Percentiles rank a stretch among this genome's conserved stretches.
These are phyloP conservation scores for cat (Felis catus) DNA, from an alignment of 2,113 vertebrate species.

Conservation along the genomic window DNA sequence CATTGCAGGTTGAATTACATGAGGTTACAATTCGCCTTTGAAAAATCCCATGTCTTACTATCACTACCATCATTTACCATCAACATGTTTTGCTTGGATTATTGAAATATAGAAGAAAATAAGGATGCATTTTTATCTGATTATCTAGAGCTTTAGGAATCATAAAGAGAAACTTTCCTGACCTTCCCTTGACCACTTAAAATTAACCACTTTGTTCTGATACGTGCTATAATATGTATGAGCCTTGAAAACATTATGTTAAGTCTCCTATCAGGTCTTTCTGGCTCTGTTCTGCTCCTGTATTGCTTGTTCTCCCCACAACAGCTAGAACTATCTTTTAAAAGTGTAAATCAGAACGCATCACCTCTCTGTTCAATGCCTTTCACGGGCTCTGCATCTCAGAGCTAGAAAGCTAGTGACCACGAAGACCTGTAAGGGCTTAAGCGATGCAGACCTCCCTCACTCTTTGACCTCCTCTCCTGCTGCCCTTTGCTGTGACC, in stretches of 20 bases:
- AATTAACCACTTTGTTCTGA: background rate
- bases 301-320: background rate
- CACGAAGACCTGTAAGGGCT: background rate
- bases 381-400: background rate
- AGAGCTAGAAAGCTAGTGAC: background rate
- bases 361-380: background rate
- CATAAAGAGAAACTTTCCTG: slow-evolving; percentile 1
- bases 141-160: background rate
- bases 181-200: background rate
- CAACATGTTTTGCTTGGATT: background rate
- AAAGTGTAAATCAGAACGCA: background rate
- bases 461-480: background rate
- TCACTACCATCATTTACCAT: background rate
- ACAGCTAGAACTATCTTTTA: background rate
- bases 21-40: slow-evolving; percentile 26
- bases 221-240: background rate
- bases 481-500: background rate
- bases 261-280: background rate
- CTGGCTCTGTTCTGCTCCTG: background rate
- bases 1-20: background rate
- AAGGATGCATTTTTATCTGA: background rate
- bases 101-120: background rate
- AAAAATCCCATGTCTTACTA: background rate
- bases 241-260: background rate
- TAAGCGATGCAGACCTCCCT: background rate